Base-by-base conservation (phyloP, 1,140 invertebrate genomes). In the Cotesia chilonis region DNA sequence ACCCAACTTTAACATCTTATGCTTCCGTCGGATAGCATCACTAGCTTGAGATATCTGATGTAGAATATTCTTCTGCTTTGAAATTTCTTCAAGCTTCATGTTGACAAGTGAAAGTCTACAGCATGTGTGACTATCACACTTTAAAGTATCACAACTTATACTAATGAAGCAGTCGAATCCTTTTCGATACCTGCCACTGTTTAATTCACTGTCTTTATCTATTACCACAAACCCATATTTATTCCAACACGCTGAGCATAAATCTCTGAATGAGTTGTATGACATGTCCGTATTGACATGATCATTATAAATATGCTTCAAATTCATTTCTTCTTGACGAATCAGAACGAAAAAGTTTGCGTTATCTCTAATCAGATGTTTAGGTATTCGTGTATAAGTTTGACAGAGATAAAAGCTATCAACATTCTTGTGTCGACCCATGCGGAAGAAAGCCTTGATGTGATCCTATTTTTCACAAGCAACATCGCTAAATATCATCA, bases 11-110 rank as follows among this genome's bases (percentile, higher is more conserved):
- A 77, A 55, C n/a, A 74, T 61, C 54, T 54, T 67, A 72, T 77
- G 70, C 55, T 75, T 74, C 52, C 65, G 68, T 9, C 74, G 65
- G 36, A 75, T 77, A n/a, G 66, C 71, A 60, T 77, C 69, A 28
- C 71, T 77, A 0, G 61, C 71, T 67, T 70, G 59, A 28, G 68
- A 54, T 63, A 77, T 69, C 61, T 75, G 64, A 54, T 52, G 12
- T 28, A 77, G 38, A 1, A 75, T 12, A 3, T 69, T 17, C 38
- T 63, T 70, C 65, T 12, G 55, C 55, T 57, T 14, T 17, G 36
- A 47, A 70, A 61, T 72, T 28, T 70, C 69, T 38, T 20, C 14
- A 36, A 10, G 63, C 47, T 74, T 41, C 38, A 61, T 52, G 36
- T 55, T 35, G 37, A 28, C 3, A 28, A 3, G 28, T 28, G 1